Percentiles rank a stretch among this genome's conserved stretches.
phyloP scores from a whole-genome alignment of 2,888 invertebrate genomes.

The Nomada fabriciana region DNA sequence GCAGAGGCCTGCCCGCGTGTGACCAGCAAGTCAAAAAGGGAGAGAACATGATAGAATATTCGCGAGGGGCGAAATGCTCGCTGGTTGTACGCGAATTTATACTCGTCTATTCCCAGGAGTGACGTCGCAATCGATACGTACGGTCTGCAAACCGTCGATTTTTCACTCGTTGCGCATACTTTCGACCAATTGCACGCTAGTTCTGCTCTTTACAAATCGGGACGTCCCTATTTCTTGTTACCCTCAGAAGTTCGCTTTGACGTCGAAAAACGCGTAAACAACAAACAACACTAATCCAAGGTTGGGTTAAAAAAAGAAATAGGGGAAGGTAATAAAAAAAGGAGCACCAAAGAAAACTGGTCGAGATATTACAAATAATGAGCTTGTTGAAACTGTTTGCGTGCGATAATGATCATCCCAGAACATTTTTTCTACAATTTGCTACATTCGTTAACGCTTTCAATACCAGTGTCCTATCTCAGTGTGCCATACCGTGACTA shows the following conservation, averaged over 20 bases:
- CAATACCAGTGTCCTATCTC: too few species aligned
- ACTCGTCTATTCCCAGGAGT: slow-evolving; percentile 67
- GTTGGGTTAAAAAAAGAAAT: not conserved
- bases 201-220: slow-evolving; percentile 12
- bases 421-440: too few species aligned
- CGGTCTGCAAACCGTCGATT: slow-evolving; percentile 53
- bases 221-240: not conserved
- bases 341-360: too few species aligned
- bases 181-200: slow-evolving; percentile 33
- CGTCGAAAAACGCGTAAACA: too few species aligned
- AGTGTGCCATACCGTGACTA: too few species aligned
- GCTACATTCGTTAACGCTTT: too few species aligned
- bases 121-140: slow-evolving; percentile 69
- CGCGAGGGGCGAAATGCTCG: slow-evolving; percentile 39
- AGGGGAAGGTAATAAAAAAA: not conserved
- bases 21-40: not conserved
- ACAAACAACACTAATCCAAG: not conserved
- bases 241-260: not conserved
- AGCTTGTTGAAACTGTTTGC: not conserved
- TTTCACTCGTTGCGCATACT: slow-evolving; percentile 50
- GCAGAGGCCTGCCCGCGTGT: not conserved
- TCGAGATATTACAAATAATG: slow-evolving; percentile 7
- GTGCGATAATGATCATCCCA: too few species aligned
- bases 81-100: slow-evolving; percentile 61
- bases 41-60: not conserved